Percentiles rank a stretch among this genome's conserved stretches.
phyloP scores from a whole-genome alignment of 2,888 invertebrate genomes.

The Drepana falcataria region DNA sequence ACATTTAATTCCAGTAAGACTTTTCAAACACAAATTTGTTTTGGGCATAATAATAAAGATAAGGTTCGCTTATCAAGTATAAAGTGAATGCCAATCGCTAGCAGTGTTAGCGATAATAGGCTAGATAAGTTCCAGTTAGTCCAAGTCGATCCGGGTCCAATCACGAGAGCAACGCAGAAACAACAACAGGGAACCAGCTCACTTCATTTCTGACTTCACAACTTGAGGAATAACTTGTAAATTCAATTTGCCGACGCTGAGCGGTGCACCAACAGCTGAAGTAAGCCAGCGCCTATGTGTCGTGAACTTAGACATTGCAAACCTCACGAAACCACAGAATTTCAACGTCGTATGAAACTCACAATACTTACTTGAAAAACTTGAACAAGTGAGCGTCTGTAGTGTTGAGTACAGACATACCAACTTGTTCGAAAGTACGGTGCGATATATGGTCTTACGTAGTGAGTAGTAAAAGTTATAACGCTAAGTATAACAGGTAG shows the following conservation, averaged over 20 bases:
- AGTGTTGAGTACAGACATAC: not conserved
- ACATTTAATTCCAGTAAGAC: not conserved
- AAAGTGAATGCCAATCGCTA: not conserved
- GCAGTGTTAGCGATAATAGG: constrained; percentile 5
- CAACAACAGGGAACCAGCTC: constrained; percentile 61
- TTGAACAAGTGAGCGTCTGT: constrained; percentile 12
- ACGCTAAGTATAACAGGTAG: no score
- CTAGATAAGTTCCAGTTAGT: constrained; percentile 28
- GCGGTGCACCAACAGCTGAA: constrained; percentile 34
- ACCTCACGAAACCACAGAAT: constrained; percentile 28
- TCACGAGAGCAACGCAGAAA: constrained; percentile 45
- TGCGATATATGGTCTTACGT: no score
- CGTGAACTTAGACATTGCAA: constrained; percentile 43
- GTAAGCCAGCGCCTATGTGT: constrained; percentile 27
- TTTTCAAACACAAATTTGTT: not conserved
- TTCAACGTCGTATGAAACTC: constrained; percentile 25
- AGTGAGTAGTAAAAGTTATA: no score
- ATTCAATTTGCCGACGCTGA: constrained; percentile 65
- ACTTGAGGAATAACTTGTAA: constrained; percentile 68
- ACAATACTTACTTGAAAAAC: constrained; percentile 19
- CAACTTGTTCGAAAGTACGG: not conserved
- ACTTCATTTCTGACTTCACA: constrained; percentile 62
- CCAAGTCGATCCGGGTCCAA: constrained; percentile 40
- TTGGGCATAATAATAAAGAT: not conserved
- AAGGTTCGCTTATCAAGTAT: not conserved